Conservation (phyloP, 2,888 invertebrate species). For the Liodrosophila aerea region DNA sequence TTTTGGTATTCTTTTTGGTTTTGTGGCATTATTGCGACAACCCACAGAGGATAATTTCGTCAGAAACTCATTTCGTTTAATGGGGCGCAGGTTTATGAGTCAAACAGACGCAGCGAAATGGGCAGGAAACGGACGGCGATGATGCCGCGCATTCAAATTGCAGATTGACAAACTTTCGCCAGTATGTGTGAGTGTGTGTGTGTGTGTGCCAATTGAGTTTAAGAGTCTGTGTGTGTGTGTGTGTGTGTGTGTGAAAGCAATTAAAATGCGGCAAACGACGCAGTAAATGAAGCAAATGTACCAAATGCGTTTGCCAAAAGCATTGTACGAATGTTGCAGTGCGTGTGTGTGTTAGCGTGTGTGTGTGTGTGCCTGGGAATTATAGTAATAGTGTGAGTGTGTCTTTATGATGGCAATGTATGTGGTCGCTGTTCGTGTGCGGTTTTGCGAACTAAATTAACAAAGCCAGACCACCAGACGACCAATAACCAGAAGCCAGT, state of each 20-base stretch:
- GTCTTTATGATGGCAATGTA: slow-evolving; percentile 17
- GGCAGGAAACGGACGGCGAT: slow-evolving; percentile 58
- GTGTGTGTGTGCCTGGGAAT: slow-evolving; percentile 16
- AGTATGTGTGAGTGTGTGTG: slow-evolving; percentile 30
- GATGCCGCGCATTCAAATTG: slow-evolving; percentile 75
- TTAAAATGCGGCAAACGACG: slow-evolving; percentile 78
- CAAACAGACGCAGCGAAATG: slow-evolving; percentile 50
- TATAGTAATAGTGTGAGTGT: slow-evolving; percentile 28
- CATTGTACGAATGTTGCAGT: slow-evolving; percentile 36
- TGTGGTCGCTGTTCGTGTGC: slow-evolving; percentile 22
- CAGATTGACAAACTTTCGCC: slow-evolving; percentile 71
- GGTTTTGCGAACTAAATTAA: slow-evolving; percentile 69
- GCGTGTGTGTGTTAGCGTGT: slow-evolving; percentile 25
- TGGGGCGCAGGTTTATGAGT: slow-evolving; percentile 73
- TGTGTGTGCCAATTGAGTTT: slow-evolving; percentile 22
- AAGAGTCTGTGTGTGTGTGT: slow-evolving; percentile 29
- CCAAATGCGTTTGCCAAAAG: slow-evolving; percentile 74
- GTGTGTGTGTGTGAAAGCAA: slow-evolving; percentile 69
- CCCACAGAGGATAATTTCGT: slow-evolving; percentile 63
- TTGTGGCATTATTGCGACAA: slow-evolving; percentile 14
- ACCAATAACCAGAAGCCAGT: slow-evolving; percentile 68
- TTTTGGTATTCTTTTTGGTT: not conserved
- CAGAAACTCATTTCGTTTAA: slow-evolving; percentile 77
- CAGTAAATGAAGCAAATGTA: slow-evolving; percentile 77
- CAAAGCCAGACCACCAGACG: slow-evolving; percentile 61